Conservation (phyloP, 2,888 invertebrate species). For the Trichogramma evanescens region DNA sequence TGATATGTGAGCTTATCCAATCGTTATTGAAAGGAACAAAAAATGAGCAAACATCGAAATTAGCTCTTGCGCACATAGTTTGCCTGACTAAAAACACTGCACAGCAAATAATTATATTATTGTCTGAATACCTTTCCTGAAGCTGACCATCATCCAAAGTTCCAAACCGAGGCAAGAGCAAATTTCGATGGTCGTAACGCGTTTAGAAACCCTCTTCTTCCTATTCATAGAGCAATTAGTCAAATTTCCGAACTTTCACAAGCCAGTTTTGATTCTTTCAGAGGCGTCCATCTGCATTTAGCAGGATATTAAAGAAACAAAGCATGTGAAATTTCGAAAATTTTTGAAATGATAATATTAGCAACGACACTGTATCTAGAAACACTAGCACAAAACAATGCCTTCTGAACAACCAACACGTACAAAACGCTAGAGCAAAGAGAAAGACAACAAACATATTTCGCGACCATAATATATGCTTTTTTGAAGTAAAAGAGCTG, state of each 20-base stretch:
- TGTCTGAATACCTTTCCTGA: background rate
- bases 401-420: conserved; percentile 5
- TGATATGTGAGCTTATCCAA: background rate
- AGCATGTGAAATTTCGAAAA: background rate
- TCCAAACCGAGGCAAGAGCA: conserved; percentile 6
- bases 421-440: conserved; percentile 22
- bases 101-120: conserved; percentile 8
- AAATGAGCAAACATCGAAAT: conserved; percentile 3
- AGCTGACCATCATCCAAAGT: too few relatives aligned
- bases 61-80: conserved; percentile 13
- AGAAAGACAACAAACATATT: conserved; percentile 22
- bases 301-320: background rate
- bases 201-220: background rate
- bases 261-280: too few relatives aligned
- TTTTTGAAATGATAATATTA: background rate
- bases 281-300: too few relatives aligned
- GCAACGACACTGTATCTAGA: conserved; percentile 18
- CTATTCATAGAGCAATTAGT: conserved; percentile 1
- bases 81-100: conserved; percentile 13
- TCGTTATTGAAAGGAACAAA: background rate
- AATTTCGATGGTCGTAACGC: conserved; percentile 10
- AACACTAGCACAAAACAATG: conserved; percentile 16
- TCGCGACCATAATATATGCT: conserved; percentile 16
- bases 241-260: conserved; percentile 2
- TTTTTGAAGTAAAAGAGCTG: conserved; percentile 15